Evolutionary conservation across 2,888 invertebrate genomes (phyloP), one percentile per base, ranked within the genome.

Genomic region (Mythimna ferrago): DNA sequence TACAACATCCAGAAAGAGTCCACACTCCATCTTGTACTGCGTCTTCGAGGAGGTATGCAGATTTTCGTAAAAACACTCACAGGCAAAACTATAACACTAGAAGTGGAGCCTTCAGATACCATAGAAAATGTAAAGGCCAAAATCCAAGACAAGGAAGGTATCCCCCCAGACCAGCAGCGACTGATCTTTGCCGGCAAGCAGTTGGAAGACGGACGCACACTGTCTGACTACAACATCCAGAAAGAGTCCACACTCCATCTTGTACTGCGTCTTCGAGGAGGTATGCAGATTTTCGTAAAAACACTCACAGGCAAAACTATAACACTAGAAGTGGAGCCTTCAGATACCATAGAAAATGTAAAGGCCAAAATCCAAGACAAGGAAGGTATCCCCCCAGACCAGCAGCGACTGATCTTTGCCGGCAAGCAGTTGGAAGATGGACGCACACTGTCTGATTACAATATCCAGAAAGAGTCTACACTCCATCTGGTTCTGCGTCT

Each of bases 201-300:
- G 62, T 62, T 88, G 41, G 88, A 88, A 80, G 88, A 88, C 62
- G 88, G 88, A 35, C 85, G 88, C 70, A 88, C 87, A 26, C 80
- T 88, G 1, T 87, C 87, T 1, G 88, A 88, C 53, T 88, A 88
- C 61, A 88, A 87, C 32, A 88, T 88, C 58, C 88, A 88, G 66
- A 88, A 88, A 48, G 88, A 88, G 74, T 88, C 88, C 3, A 88
- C 88, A 32, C 84, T 88, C 19, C 88, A 88, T 69, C 78, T 88
- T 61, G 88, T 88, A 19, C 61, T 88, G 61, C 87, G 88, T 79
- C 86, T 88, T 11, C 84, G 88, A 14, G 82, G 85, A 64, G 87
- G 87, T 64, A 88, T 98, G 98, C 99, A 99, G 97, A 99, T 99
- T 92, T 99, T 98, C 92, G 98, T 98, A 58, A 98, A 98, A 93